Evolutionary conservation across 2,888 invertebrate genomes (phyloP), one percentile per base, ranked within the genome.

Genomic region (Drosophila prolongata): DNA sequence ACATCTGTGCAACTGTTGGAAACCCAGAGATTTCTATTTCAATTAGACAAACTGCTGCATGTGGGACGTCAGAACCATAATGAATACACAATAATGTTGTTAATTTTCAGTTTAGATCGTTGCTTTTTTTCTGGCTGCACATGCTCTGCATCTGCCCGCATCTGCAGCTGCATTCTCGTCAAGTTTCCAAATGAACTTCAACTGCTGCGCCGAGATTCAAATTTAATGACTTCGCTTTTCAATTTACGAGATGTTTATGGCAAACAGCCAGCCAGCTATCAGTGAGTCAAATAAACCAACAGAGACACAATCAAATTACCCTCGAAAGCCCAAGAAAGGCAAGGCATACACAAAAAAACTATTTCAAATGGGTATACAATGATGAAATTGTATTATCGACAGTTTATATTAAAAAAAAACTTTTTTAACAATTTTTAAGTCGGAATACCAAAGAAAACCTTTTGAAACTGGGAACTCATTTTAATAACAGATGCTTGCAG

Each of bases 61-160:
- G 79, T 87, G 79, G 81, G 61, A 85, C 69, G 79, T 46, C 72
- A 56, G 71, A 44, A 66, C 55, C 77, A 79, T 83, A 87, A 78
- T 81, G 81, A 81, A 80, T 78, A 61, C 76, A 83, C 86, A 83
- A 87, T 87, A 82, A 87, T 79, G 79, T 67, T 81, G 77, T 79
- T 83, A 79, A 82, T 86, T 77, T 83, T 79, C 53, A 27, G 66
- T 65, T 65, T 66, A 53, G 50, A 47, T 49, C 13, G 42, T 30
- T 27, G 47, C 10, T 52, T 43, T 58, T 58, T 64, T 55, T 57
- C 52, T 69, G 60, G 59, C 69, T 76, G 73, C 60, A 65, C 52
- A 65, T 61, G 75, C 69, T 66, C 13, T 47, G 42, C 71, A 65
- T 53, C 24, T 60, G 74, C 81, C 86, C 81, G 86, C 81, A 81